Conservation (phyloP, 2,888 invertebrate species). For the Lycia hirtaria region DNA sequence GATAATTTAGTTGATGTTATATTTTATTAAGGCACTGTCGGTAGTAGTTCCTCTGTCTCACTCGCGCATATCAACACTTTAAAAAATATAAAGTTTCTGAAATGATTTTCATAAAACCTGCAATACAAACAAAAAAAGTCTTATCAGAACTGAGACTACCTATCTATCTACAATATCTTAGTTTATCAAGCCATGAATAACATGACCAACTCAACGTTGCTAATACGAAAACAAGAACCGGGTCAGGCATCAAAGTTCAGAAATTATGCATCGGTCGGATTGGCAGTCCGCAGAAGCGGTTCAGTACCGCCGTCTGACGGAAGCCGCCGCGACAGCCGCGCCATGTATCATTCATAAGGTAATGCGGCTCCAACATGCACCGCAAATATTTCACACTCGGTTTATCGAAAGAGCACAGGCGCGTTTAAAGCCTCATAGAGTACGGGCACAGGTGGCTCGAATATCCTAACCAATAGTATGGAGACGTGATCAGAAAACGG, state of each 20-base stretch:
- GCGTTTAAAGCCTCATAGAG: slow-evolving; percentile 83
- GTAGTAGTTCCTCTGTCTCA: too few relatives aligned
- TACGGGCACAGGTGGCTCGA: slow-evolving; percentile 80
- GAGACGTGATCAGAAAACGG: slow-evolving; percentile 82
- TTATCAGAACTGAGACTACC: too few relatives aligned
- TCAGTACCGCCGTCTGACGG: slow-evolving; percentile 50
- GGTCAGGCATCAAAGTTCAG: slow-evolving; percentile 50
- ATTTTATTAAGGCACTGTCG: too few relatives aligned
- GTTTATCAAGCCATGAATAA: slow-evolving; percentile 43
- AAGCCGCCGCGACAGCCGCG: slow-evolving; percentile 53
- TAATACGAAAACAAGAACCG: slow-evolving; percentile 42
- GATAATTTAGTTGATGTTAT: slow-evolving; percentile 19
- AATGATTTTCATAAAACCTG: too few relatives aligned
- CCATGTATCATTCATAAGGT: slow-evolving; percentile 83
- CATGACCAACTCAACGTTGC: slow-evolving; percentile 38
- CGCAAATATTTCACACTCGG: slow-evolving; percentile 81
- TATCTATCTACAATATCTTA: too few relatives aligned
- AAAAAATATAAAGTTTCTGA: too few relatives aligned
- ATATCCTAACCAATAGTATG: slow-evolving; percentile 82
- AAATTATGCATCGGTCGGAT: slow-evolving; percentile 63
- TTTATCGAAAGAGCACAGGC: slow-evolving; percentile 79
- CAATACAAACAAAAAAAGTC: too few relatives aligned
- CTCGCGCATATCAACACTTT: too few relatives aligned
- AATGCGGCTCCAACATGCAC: slow-evolving; percentile 70
- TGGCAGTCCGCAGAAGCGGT: slow-evolving; percentile 47